These are phyloP conservation scores for Muntiacus muntjak DNA, from an alignment of 2,113 vertebrate genomes.

Conservation along the genomic window DNA sequence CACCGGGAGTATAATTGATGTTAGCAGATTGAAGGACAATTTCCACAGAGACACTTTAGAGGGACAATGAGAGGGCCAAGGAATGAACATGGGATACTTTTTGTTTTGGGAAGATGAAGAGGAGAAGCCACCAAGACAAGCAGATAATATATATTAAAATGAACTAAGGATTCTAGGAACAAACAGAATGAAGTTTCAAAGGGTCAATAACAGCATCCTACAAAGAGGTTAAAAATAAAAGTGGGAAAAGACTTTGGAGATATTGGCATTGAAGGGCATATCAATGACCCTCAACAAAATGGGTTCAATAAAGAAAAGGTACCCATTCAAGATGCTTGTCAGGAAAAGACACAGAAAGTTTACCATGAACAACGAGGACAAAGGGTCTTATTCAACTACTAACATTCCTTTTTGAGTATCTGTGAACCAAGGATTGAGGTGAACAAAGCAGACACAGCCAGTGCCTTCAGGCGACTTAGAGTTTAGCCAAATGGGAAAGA, in stretches of 20 bases:
- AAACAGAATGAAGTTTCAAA: not conserved
- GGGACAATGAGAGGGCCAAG: not conserved
- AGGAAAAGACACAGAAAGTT: not conserved
- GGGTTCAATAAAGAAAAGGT: not conserved
- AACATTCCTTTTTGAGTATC: not conserved
- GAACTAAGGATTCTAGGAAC: not conserved
- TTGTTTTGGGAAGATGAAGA: not conserved
- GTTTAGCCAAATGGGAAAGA: not conserved
- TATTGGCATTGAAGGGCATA: not conserved
- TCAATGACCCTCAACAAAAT: not conserved
- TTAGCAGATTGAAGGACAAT: not conserved
- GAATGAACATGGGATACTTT: not conserved
- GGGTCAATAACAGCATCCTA: not conserved
- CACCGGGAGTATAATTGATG: not conserved
- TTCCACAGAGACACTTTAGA: not conserved
- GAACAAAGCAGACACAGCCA: not conserved
- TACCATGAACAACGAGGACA: not conserved
- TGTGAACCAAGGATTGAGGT: not conserved
- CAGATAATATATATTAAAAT: not conserved
- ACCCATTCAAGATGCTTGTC: not conserved
- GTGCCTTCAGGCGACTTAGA: not conserved
- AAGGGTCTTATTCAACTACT: not conserved
- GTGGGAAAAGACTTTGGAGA: not conserved
- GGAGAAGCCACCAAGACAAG: not conserved
- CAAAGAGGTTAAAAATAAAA: not conserved